Conservation (phyloP, 2,113 vertebrate species). For the Lutjanus erythropterus region DNA sequence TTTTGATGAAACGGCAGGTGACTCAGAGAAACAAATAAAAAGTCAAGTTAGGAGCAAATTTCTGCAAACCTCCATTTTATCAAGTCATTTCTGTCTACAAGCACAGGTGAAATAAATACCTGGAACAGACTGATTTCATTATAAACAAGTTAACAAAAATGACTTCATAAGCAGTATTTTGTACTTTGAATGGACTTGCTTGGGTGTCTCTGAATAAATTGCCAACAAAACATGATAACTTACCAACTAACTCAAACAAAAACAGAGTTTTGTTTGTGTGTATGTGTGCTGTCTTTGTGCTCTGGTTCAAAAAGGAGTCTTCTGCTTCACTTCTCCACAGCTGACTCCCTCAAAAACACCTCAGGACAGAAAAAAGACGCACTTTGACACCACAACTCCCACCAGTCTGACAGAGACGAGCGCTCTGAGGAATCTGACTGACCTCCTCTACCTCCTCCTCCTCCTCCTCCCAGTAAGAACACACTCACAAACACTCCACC, state of each 20-base stretch:
- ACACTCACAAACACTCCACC: constrained; percentile 55
- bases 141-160: neutral
- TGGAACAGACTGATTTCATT: neutral
- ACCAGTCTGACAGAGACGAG: constrained; percentile 15
- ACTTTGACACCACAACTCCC: constrained; percentile 1
- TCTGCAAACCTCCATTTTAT: neutral
- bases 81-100: neutral
- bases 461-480: constrained; percentile 28
- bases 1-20: too few relatives aligned
- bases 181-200: neutral
- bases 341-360: constrained; percentile 21
- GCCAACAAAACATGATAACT: constrained; percentile 8
- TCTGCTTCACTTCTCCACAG: constrained; percentile 1
- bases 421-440: constrained; percentile 41
- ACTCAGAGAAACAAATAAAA: too few relatives aligned
- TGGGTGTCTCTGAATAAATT: neutral
- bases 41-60: neutral
- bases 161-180: neutral
- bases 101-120: neutral
- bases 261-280: neutral
- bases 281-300: neutral
- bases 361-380: neutral
- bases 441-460: neutral
- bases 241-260: constrained; percentile 17
- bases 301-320: neutral